Evolutionary conservation across 2,797 vertebrate species (phyloP).

Genomic region (Chelmon rostratus): DNA sequence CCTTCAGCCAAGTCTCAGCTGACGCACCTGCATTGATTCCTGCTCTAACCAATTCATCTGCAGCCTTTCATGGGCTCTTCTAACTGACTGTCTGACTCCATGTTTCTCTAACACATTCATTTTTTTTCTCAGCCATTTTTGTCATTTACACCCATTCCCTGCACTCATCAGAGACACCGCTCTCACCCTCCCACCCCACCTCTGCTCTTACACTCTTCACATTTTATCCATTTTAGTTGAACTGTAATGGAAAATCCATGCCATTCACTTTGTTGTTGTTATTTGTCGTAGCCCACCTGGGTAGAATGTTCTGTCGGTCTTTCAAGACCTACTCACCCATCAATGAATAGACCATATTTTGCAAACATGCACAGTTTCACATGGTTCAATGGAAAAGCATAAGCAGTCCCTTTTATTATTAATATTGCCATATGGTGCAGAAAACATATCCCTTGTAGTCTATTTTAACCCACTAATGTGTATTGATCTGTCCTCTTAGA

Average conservation of each 20-base stretch:
- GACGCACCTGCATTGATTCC: slow-evolving; percentile 71
- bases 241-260: slow-evolving; percentile 70
- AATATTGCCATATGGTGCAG: slow-evolving; percentile 82
- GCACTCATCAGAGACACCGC: slow-evolving; percentile 55
- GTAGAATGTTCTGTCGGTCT: slow-evolving; percentile 44
- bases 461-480: slow-evolving; percentile 88
- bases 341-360: slow-evolving; percentile 78
- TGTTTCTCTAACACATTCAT: slow-evolving; percentile 45
- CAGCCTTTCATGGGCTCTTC: slow-evolving; percentile 65
- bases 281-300: slow-evolving; percentile 36
- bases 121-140: slow-evolving; percentile 58
- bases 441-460: slow-evolving; percentile 75
- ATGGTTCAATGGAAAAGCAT: slow-evolving; percentile 58
- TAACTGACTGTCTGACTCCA: slow-evolving; percentile 56
- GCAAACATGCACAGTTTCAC: slow-evolving; percentile 70
- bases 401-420: slow-evolving; percentile 79
- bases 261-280: slow-evolving; percentile 70
- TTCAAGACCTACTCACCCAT: slow-evolving; percentile 67
- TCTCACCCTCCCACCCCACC: slow-evolving; percentile 27
- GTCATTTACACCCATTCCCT: slow-evolving; percentile 70
- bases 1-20: slow-evolving; percentile 55
- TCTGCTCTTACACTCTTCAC: slow-evolving; percentile 63
- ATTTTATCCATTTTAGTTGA: slow-evolving; percentile 64
- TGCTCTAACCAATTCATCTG: slow-evolving; percentile 54
- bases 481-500: slow-evolving; percentile 87